Conservation (phyloP, 2,888 invertebrate species). For the Barypeithes pellucidus region DNA sequence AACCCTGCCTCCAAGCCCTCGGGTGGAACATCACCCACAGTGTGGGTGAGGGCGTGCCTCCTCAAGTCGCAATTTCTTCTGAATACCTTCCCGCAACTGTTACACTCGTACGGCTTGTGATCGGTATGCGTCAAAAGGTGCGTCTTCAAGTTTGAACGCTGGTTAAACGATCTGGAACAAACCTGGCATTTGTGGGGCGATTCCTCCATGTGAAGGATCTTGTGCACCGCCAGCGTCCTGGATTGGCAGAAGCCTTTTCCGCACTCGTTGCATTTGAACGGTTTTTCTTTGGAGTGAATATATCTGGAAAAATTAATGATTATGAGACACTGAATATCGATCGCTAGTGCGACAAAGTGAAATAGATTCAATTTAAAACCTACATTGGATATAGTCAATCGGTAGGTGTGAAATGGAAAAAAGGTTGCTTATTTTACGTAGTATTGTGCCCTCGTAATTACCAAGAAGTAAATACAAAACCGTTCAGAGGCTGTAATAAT, state of each 20-base stretch:
- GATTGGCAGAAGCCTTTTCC: conserved; percentile 99
- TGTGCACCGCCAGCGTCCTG: conserved; percentile 95
- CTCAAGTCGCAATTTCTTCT: conserved; percentile 90
- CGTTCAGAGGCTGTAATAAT: too few species aligned
- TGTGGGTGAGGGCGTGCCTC: conserved; percentile 91
- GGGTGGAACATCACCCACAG: conserved; percentile 89
- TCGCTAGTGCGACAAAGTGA: too few species aligned
- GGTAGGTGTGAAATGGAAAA: too few species aligned
- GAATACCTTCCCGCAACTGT: conserved; percentile 67
- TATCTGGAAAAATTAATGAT: conserved; percentile 76
- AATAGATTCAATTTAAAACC: too few species aligned
- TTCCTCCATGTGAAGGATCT: conserved; percentile 94
- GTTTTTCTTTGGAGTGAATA: conserved; percentile 98
- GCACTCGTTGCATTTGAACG: conserved; percentile 97
- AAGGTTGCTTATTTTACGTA: too few species aligned
- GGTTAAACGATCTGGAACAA: conserved; percentile 92
- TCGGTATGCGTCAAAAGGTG: conserved; percentile 92
- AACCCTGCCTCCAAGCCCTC: conserved; percentile 73
- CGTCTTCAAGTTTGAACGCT: conserved; percentile 92
- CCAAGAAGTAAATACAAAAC: too few species aligned
- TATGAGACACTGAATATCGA: too few species aligned
- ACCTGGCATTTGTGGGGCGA: conserved; percentile 95
- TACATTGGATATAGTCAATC: too few species aligned
- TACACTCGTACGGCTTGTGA: conserved; percentile 68
- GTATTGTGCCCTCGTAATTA: too few species aligned